These are phyloP conservation scores for Conus betulinus DNA, from an alignment of 1,140 invertebrate species.

Conservation along the genomic window DNA sequence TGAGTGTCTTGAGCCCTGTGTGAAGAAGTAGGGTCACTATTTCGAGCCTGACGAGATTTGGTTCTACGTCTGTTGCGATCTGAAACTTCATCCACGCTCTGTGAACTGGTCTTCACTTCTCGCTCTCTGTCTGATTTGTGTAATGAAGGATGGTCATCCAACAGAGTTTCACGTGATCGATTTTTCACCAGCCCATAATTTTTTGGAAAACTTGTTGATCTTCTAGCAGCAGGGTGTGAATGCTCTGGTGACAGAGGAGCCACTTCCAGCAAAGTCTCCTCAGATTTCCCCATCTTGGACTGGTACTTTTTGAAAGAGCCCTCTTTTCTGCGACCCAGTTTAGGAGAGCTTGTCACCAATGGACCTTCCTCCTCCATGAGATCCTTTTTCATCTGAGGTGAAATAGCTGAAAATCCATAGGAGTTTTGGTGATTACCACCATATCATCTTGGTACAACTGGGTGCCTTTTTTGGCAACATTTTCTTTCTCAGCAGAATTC, in stretches of 20 bases:
- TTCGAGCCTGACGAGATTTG: neutral
- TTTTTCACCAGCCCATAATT: neutral
- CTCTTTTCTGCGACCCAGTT: slow-evolving; percentile 37
- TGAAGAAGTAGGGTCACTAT: neutral
- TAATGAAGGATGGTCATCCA: slow-evolving; percentile 22
- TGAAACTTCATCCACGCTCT: neutral
- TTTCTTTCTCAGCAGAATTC: neutral
- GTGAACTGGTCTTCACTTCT: neutral
- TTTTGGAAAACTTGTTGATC: slow-evolving; percentile 21
- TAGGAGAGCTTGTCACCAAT: slow-evolving; percentile 46
- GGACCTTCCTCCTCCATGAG: slow-evolving; percentile 37
- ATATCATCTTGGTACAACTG: slow-evolving; percentile 17
- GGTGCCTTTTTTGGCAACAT: neutral
- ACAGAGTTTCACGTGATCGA: slow-evolving; percentile 3
- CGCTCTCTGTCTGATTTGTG: neutral
- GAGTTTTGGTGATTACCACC: slow-evolving; percentile 11
- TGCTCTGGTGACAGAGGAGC: slow-evolving; percentile 4
- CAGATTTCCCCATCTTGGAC: slow-evolving; percentile 44
- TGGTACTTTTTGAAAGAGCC: slow-evolving; percentile 43
- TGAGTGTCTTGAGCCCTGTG: neutral
- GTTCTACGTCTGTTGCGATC: neutral
- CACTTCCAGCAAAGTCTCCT: slow-evolving; percentile 41
- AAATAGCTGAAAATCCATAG: slow-evolving; percentile 21
- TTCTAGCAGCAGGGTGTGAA: neutral
- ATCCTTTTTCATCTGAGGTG: slow-evolving; percentile 28